These are phyloP conservation scores for Lathamus discolor DNA, from an alignment of 2,113 vertebrate species.

Conservation along the genomic window DNA sequence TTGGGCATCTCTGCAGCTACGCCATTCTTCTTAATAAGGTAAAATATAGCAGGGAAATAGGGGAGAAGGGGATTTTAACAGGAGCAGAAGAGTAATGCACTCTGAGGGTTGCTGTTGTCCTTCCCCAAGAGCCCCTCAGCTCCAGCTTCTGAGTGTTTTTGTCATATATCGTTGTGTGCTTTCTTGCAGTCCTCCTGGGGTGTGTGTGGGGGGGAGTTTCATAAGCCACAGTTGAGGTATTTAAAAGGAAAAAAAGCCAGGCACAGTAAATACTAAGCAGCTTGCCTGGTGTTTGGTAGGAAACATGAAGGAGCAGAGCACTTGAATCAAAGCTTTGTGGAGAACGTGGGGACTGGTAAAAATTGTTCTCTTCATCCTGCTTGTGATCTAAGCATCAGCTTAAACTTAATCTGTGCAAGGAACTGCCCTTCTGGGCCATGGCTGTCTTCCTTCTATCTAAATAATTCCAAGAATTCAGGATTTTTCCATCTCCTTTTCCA, in stretches of 20 bases:
- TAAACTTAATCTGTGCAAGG: background rate
- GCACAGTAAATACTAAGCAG: fast-evolving
- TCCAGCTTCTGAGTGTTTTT: background rate
- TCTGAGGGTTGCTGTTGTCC: background rate
- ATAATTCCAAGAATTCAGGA: background rate
- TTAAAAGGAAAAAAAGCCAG: background rate
- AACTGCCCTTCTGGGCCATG: background rate
- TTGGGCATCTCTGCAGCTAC: background rate
- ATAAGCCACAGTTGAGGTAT: background rate
- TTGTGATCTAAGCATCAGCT: background rate
- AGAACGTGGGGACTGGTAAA: background rate
- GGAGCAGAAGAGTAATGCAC: background rate
- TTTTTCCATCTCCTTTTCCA: background rate
- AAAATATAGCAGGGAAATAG: background rate
- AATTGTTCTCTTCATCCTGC: background rate
- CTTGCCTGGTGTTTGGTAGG: background rate
- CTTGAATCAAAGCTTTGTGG: background rate
- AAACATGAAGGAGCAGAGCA: background rate
- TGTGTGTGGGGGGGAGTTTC: background rate
- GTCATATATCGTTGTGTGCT: background rate
- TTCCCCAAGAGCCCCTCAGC: background rate
- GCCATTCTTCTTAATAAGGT: background rate
- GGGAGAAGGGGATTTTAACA: background rate
- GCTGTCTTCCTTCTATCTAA: background rate
- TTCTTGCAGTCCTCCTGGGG: background rate